A percentile compares a stretch with the other conserved stretches of the same genome.
phyloP scores from a whole-genome alignment of 2,113 vertebrate species.

The Cyprinodon variegatus region DNA sequence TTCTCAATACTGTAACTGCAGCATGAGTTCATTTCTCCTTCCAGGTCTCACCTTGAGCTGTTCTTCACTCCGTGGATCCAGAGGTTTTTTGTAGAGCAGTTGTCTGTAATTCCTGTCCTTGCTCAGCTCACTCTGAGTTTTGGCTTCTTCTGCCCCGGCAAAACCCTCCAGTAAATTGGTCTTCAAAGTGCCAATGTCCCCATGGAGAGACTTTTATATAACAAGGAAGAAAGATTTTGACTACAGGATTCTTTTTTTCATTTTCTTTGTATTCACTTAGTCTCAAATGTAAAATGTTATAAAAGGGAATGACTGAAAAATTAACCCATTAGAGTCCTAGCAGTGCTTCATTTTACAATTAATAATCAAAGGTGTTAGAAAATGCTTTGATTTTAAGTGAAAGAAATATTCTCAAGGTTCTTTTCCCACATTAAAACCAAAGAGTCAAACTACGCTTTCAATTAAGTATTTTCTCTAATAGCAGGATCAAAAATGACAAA shows the following conservation, averaged over 20 bases:
- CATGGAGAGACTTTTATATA: constrained; percentile 87
- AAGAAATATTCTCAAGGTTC: too few species aligned
- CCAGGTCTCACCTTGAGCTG: constrained; percentile 88
- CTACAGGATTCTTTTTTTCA: not conserved
- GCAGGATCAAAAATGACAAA: not conserved
- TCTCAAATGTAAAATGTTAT: not conserved
- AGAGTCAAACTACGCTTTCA: not conserved
- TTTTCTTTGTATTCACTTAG: not conserved
- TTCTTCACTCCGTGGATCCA: constrained; percentile 93
- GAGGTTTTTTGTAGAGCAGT: constrained; percentile 91
- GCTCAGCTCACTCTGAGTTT: constrained; percentile 85
- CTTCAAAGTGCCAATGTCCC: constrained; percentile 91
- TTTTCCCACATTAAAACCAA: too few species aligned
- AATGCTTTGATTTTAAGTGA: not conserved
- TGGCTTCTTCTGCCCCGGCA: constrained; percentile 90
- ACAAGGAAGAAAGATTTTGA: not conserved
- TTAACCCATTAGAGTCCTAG: not conserved
- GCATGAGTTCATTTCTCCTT: not conserved
- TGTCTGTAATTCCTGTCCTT: constrained; percentile 85
- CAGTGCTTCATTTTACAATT: not conserved
- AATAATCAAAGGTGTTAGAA: not conserved
- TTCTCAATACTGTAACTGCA: not conserved
- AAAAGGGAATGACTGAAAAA: not conserved
- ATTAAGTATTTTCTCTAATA: not conserved
- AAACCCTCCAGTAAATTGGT: constrained; percentile 92